phyloP scores from a whole-genome alignment of 1,140 invertebrate species.

The Asbolus verrucosus region DNA sequence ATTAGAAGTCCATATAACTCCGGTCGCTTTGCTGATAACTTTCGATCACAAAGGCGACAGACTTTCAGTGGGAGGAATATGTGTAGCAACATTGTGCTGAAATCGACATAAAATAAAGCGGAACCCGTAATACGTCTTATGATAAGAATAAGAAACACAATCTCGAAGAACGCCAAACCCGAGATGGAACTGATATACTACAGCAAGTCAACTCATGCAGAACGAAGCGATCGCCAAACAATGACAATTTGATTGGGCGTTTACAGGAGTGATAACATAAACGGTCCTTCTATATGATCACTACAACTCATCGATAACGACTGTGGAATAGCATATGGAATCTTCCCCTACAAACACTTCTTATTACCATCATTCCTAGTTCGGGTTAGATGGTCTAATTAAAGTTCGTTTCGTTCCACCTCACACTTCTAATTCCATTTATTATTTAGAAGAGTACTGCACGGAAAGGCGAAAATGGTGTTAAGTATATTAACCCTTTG shows the following conservation, averaged over 20 bases:
- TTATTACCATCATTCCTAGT: background rate
- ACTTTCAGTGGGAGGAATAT: constrained; percentile 20
- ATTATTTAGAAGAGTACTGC: constrained; percentile 7
- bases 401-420: constrained; percentile 1
- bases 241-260: constrained; percentile 46
- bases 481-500: too few relatives aligned
- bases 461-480: too few relatives aligned
- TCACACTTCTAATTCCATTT: background rate
- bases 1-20: constrained; percentile 30
- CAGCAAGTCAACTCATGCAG: constrained; percentile 45
- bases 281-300: constrained; percentile 23
- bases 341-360: background rate
- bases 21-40: constrained; percentile 33
- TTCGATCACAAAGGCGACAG: constrained; percentile 32
- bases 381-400: background rate
- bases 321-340: background rate
- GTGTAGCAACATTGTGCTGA: constrained; percentile 55
- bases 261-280: constrained; percentile 45
- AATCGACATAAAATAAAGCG: constrained; percentile 60
- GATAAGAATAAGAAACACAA: constrained; percentile 59
- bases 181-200: constrained; percentile 45
- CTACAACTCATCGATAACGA: constrained; percentile 12
- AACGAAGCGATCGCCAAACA: constrained; percentile 44
- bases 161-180: constrained; percentile 44
- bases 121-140: constrained; percentile 52